Evolutionary conservation across 1,140 invertebrate genomes (phyloP).

Genomic region (Hermatobates lingyangjiaoensis): DNA sequence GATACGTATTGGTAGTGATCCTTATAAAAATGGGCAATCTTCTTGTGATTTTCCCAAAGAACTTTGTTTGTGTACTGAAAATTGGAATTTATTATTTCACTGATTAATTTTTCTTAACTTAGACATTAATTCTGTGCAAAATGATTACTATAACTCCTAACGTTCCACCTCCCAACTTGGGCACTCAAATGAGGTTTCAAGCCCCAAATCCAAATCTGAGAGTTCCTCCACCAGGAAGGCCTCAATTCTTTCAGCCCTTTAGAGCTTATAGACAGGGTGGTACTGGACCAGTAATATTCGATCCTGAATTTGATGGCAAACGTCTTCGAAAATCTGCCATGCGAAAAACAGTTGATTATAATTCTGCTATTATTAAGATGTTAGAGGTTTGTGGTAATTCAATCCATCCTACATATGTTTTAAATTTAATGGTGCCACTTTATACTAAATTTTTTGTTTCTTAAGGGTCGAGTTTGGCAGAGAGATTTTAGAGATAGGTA

Average conservation of each 20-base stretch:
- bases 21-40: too few relatives aligned
- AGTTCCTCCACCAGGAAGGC: conserved; percentile 11
- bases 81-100: too few relatives aligned
- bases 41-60: too few relatives aligned
- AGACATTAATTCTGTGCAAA: too few relatives aligned
- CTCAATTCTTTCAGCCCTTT: conserved; percentile 17
- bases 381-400: conserved; percentile 43
- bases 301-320: conserved; percentile 80
- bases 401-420: neutral
- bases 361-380: conserved; percentile 82
- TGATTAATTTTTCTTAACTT: too few relatives aligned
- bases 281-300: conserved; percentile 12
- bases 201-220: conserved; percentile 6
- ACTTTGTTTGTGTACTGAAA: too few relatives aligned
- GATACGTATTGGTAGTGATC: too few relatives aligned
- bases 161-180: conserved; percentile 6
- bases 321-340: conserved; percentile 87
- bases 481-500: conserved; percentile 70
- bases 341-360: conserved; percentile 95
- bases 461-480: conserved; percentile 79
- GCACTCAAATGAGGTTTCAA: conserved; percentile 7
- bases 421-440: neutral
- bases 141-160: conserved; percentile 19
- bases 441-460: neutral
- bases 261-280: conserved; percentile 13